Base-by-base conservation (phyloP, 2,888 invertebrate genomes). In the Eupithecia subfuscata region DNA sequence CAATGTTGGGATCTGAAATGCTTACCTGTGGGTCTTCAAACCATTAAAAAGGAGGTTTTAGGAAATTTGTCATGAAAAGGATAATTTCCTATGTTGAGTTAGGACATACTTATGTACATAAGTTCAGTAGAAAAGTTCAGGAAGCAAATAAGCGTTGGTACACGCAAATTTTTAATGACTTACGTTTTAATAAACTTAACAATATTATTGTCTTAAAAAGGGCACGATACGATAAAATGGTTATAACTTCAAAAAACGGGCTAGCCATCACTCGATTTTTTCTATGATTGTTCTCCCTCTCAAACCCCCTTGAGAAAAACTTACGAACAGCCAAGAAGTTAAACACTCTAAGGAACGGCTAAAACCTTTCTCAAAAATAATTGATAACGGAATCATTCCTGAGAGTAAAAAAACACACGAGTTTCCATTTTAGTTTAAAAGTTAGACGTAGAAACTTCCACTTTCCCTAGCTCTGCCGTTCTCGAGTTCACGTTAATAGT, bases 401-500 rank as follows among this genome's bases (percentile, higher is more conserved):
- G 7, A 11, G 60, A 16, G 45, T 64, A 8, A 43, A 75, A 70
- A 70, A 48, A 75, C 40, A 52, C 64, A 70, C 48, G 70, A 25
- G 37, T 70, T 76, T 68, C 73, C 70, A 70, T 65, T 69, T 70
- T 64, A 71, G 69, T 77, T 71, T 64, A 14, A 70, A 79, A 80
- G 78, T 81, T 78, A 69, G 71, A 63, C 76, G 56, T 63, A 30
- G 69, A 75, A 80, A 79, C 76, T 78, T 80, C 74, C 40, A 76
- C 74, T 79, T 80, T 78, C 73, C 63, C 73, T 75, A 78, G 78
- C 83, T 81, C 82, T 80, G 82, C 82, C 75, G 82, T 81, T 79
- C 81, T 83, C 75, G 82, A 85, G 80, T 82, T 83, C 79, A 79
- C 77, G 80, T 82, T 83, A 84, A 86, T 83, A 82, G 82, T 85